Conservation (phyloP, 2,113 vertebrate genomes). For the Dermatemys mawii region DNA sequence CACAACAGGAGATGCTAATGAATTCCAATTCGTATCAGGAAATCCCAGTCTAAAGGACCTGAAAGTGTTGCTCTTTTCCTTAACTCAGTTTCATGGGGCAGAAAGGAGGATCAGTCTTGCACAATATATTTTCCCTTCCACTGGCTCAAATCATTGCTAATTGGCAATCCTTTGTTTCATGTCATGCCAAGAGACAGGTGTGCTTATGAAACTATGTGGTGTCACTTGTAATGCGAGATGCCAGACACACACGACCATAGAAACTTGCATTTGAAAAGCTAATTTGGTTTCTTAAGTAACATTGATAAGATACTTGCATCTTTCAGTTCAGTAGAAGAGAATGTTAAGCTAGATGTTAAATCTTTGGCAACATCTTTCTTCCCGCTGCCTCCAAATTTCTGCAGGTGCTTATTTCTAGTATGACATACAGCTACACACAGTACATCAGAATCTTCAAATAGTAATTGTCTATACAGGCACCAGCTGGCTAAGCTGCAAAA, state of each 20-base stretch:
- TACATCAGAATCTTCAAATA: neutral
- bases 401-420: neutral
- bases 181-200: accelerated
- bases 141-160: neutral
- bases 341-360: neutral
- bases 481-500: neutral
- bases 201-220: neutral
- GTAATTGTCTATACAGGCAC: neutral
- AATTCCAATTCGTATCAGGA: neutral
- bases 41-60: neutral
- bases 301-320: neutral
- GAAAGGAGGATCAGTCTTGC: neutral
- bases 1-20: accelerated
- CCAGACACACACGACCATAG: neutral
- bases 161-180: neutral
- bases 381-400: neutral
- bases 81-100: neutral
- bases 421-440: neutral
- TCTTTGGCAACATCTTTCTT: neutral
- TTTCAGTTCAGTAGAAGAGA: neutral
- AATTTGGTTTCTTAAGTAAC: neutral
- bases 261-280: neutral
- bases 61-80: accelerated
- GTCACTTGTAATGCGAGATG: neutral
- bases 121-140: neutral